These are phyloP conservation scores for Eustalomyia histrio DNA, from an alignment of 2,888 invertebrate genomes.

Conservation along the genomic window DNA sequence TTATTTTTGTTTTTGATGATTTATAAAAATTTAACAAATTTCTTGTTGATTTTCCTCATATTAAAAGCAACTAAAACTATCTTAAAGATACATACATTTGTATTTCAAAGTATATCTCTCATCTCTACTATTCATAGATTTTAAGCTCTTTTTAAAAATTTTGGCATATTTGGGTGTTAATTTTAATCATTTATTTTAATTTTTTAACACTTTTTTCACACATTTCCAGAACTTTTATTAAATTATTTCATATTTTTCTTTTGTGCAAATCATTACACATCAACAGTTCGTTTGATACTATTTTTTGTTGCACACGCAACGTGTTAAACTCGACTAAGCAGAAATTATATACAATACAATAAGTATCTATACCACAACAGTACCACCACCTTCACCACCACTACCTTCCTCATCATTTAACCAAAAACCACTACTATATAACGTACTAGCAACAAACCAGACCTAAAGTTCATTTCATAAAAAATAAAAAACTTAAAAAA, in stretches of 20 bases:
- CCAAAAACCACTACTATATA: slow-evolving; percentile 8
- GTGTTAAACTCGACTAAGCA: slow-evolving; percentile 57
- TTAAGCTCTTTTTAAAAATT: slow-evolving; percentile 10
- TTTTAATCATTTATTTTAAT: background rate
- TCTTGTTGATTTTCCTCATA: background rate
- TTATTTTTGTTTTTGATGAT: no score
- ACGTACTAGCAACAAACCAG: slow-evolving; percentile 6
- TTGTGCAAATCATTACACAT: slow-evolving; percentile 46
- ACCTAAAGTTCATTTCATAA: slow-evolving; percentile 24
- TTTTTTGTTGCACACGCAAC: slow-evolving; percentile 58
- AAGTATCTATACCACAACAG: slow-evolving; percentile 54
- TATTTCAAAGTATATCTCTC: background rate
- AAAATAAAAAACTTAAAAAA: slow-evolving; percentile 13
- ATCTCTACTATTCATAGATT: background rate
- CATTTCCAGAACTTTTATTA: slow-evolving; percentile 8
- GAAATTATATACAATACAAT: slow-evolving; percentile 25
- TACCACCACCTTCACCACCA: slow-evolving; percentile 1
- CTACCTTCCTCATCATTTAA: slow-evolving; percentile 17
- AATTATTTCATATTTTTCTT: background rate
- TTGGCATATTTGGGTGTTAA: slow-evolving; percentile 24
- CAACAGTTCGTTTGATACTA: slow-evolving; percentile 61
- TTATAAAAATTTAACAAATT: no score
- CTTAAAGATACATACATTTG: slow-evolving; percentile 27
- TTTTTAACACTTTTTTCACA: slow-evolving; percentile 13
- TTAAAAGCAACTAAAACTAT: background rate